These are phyloP conservation scores for Polypedilum pembai DNA, from an alignment of 1,140 invertebrate species.

Conservation along the genomic window DNA sequence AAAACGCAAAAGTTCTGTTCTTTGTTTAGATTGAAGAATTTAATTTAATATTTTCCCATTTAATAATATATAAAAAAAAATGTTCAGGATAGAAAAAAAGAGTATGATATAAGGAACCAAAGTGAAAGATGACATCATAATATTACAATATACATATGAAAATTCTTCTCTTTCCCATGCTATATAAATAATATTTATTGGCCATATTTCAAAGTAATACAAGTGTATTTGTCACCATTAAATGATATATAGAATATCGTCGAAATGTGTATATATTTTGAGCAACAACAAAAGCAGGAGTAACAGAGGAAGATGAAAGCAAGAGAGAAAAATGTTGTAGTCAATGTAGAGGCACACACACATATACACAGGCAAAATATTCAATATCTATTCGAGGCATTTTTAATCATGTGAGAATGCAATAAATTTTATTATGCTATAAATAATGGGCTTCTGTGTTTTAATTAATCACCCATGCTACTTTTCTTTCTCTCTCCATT, in stretches of 20 bases:
- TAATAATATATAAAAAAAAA: no score
- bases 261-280: neutral
- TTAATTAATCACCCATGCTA: slow-evolving; percentile 17
- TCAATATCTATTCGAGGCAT: slow-evolving; percentile 17
- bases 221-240: slow-evolving; percentile 18
- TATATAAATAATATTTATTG: slow-evolving; percentile 20
- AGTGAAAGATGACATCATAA: neutral
- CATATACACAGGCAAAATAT: neutral
- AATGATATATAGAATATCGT: slow-evolving; percentile 19
- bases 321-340: no score
- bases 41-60: no score
- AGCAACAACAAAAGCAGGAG: neutral
- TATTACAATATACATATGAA: neutral
- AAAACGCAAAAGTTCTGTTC: no score
- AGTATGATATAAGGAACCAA: neutral
- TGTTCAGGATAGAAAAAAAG: no score
- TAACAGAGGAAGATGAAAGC: neutral
- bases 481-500: neutral
- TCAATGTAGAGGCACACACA: neutral
- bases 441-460: slow-evolving; percentile 17
- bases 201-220: slow-evolving; percentile 18
- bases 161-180: neutral
- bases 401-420: slow-evolving; percentile 18
- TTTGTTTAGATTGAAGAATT: no score
- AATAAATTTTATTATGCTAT: slow-evolving; percentile 15